A percentile compares a stretch with the other conserved stretches of the same genome.
phyloP scores from a whole-genome alignment of 2,888 invertebrate species.

The Cephus runcator region DNA sequence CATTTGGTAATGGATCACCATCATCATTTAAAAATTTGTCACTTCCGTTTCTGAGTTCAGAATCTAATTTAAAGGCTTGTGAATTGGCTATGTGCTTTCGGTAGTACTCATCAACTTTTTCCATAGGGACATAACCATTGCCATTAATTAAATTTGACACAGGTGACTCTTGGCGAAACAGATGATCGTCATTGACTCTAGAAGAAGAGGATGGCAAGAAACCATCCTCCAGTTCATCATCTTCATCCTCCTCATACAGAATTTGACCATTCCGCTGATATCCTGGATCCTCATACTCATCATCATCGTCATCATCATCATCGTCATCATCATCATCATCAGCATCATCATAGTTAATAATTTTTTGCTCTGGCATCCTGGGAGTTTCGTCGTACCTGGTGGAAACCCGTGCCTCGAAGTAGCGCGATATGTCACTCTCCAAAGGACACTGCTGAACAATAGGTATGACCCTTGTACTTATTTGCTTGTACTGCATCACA shows the following conservation, averaged over 20 bases:
- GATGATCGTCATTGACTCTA: not conserved
- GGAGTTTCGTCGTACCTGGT: constrained; percentile 35
- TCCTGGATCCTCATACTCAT: constrained; percentile 10
- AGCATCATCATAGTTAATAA: constrained; percentile 26
- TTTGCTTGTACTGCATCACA: constrained; percentile 68
- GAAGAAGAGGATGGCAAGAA: not conserved
- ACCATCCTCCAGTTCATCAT: constrained; percentile 30
- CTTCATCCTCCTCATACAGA: constrained; percentile 44
- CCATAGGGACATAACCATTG: constrained; percentile 24
- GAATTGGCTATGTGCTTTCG: constrained; percentile 28
- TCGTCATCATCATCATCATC: constrained; percentile 9
- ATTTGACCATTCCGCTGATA: constrained; percentile 31
- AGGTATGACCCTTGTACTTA: constrained; percentile 54
- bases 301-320: constrained; percentile 28
- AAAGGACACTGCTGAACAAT: constrained; percentile 41
- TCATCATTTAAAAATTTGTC: constrained; percentile 38
- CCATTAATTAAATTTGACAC: constrained; percentile 15
- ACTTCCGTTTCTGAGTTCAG: constrained; percentile 17
- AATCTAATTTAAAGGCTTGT: constrained; percentile 20
- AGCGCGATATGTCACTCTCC: constrained; percentile 56
- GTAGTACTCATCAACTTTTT: constrained; percentile 37
- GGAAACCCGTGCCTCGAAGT: constrained; percentile 48
- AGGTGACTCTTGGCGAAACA: not conserved
- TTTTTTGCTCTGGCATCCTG: constrained; percentile 13
- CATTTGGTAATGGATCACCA: constrained; percentile 30